Conservation (phyloP, 2,797 vertebrate genomes). For the Carapus acus region DNA sequence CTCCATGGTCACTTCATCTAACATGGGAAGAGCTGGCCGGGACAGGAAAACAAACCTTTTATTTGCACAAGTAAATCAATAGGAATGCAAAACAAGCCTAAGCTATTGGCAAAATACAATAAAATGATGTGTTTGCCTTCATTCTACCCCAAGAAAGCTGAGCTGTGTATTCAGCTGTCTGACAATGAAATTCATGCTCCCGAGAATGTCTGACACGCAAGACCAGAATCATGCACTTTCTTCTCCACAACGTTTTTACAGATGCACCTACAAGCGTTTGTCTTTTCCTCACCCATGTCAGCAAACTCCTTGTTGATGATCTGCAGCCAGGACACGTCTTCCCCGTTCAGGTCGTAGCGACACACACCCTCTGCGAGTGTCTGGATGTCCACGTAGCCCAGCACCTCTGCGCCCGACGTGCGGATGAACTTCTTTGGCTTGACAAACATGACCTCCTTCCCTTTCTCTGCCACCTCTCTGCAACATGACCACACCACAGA, state of each 20-base stretch:
- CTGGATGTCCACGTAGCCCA: slow-evolving; percentile 88
- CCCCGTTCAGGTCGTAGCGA: slow-evolving; percentile 89
- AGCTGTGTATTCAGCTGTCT: too few species aligned
- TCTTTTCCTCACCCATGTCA: slow-evolving; percentile 83
- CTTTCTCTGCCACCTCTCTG: slow-evolving; percentile 79
- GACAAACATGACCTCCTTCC: slow-evolving; percentile 78
- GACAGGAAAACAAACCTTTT: too few species aligned
- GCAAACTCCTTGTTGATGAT: slow-evolving; percentile 84
- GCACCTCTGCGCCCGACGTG: slow-evolving; percentile 77
- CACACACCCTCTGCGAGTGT: slow-evolving; percentile 85
- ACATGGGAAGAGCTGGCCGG: slow-evolving; percentile 74
- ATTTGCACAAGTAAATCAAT: too few species aligned
- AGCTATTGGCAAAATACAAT: too few species aligned
- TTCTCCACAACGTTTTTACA: background rate
- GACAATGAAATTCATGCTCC: too few species aligned
- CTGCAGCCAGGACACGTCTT: slow-evolving; percentile 87
- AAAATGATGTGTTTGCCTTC: background rate
- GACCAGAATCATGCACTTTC: background rate
- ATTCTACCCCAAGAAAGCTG: background rate
- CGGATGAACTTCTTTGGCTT: slow-evolving; percentile 89
- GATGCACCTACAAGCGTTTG: background rate
- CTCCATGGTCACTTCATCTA: slow-evolving; percentile 93
- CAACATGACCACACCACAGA: background rate
- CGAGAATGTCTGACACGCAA: too few species aligned
- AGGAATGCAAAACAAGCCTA: too few species aligned